phyloP scores from a whole-genome alignment of 2,113 vertebrate genomes.

The Nycticorax nycticorax region DNA sequence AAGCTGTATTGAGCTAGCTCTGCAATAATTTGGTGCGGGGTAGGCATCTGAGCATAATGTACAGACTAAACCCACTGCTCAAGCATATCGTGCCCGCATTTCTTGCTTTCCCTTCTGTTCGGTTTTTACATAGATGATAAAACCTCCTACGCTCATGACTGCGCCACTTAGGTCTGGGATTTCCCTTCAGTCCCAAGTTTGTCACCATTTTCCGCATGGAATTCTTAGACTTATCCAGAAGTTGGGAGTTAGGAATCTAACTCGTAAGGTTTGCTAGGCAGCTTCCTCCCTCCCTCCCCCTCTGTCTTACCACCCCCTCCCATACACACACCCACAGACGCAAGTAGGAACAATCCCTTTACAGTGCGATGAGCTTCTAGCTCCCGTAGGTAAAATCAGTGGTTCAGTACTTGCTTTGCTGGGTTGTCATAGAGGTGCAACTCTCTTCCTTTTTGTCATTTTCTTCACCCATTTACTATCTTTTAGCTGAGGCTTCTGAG shows the following conservation, averaged over 20 bases:
- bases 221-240: not conserved
- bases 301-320: accelerated
- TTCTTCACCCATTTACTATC: not conserved
- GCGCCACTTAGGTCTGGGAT: not conserved
- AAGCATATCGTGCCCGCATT: not conserved
- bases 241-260: not conserved
- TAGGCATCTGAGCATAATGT: not conserved
- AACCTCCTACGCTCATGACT: not conserved
- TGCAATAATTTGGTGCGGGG: not conserved
- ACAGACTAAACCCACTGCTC: not conserved
- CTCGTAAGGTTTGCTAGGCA: accelerated
- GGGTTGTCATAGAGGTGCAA: not conserved
- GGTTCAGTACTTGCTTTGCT: not conserved
- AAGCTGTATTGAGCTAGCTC: not conserved
- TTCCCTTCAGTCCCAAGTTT: not conserved
- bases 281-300: not conserved
- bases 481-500: not conserved
- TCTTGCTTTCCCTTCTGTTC: not conserved
- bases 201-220: accelerated
- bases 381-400: accelerated
- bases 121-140: not conserved
- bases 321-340: accelerated
- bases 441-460: not conserved
- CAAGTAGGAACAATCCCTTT: not conserved
- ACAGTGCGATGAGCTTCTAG: not conserved